Percentiles rank a stretch among this genome's conserved stretches.
phyloP scores from a whole-genome alignment of 1,140 invertebrate species.

The Tetranychus cinnabarinus region DNA sequence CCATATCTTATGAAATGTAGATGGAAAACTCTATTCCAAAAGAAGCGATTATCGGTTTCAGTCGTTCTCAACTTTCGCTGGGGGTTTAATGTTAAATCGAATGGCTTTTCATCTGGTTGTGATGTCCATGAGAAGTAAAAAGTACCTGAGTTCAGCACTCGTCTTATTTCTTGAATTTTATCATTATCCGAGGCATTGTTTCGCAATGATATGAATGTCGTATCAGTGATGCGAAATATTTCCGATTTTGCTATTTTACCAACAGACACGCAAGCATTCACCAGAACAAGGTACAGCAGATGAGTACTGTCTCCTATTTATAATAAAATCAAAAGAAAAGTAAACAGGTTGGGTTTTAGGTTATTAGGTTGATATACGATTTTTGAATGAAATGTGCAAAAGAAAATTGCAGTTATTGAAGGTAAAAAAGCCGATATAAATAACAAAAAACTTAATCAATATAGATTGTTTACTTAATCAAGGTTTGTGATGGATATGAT shows the following conservation, averaged over 20 bases:
- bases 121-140: constrained; percentile 77
- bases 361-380: no score
- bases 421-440: not conserved
- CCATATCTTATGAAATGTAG: constrained; percentile 71
- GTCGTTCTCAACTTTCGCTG: constrained; percentile 53
- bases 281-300: constrained; percentile 48
- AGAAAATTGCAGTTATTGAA: not conserved
- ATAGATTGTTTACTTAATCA: no score
- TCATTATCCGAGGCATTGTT: constrained; percentile 49
- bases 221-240: constrained; percentile 77
- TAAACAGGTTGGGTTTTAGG: no score
- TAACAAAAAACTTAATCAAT: no score
- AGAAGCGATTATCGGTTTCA: constrained; percentile 76
- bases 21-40: constrained; percentile 75
- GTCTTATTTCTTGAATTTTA: constrained; percentile 45
- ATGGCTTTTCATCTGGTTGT: constrained; percentile 14
- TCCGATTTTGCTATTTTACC: constrained; percentile 80
- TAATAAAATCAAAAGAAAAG: no score
- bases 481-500: not conserved
- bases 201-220: constrained; percentile 60
- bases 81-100: constrained; percentile 78
- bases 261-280: constrained; percentile 81
- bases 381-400: not conserved
- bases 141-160: constrained; percentile 71
- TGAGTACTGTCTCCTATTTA: not conserved